phyloP scores from a whole-genome alignment of 1,140 invertebrate species.

The Caenorhabditis remanei region DNA sequence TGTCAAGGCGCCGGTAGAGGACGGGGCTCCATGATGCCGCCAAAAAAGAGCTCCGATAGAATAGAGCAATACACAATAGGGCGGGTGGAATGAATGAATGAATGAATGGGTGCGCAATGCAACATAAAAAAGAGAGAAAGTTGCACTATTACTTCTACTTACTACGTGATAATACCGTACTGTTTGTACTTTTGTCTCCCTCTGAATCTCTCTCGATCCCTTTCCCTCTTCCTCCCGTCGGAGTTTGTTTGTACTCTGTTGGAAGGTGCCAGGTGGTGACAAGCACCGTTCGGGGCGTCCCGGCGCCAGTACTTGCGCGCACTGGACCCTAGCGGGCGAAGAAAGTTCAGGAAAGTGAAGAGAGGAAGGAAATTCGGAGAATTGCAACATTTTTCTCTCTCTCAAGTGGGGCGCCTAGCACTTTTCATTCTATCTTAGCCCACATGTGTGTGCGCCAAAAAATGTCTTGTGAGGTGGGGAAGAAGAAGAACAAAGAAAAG shows the following conservation, averaged over 20 bases:
- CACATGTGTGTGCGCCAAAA: neutral
- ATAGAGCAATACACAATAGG: slow-evolving; percentile 27
- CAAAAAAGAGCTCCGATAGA: neutral
- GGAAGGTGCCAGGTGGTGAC: slow-evolving; percentile 51
- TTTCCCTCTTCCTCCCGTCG: too few species aligned
- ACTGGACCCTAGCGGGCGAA: slow-evolving; percentile 27
- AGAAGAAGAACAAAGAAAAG: neutral
- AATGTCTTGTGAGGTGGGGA: neutral
- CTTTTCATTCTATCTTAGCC: neutral
- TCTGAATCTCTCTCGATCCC: slow-evolving; percentile 20
- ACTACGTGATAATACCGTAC: slow-evolving; percentile 33
- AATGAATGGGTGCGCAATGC: neutral
- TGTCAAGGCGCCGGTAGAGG: neutral
- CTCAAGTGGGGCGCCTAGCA: slow-evolving; percentile 34
- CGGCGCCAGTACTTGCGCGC: slow-evolving; percentile 39
- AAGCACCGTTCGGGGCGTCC: slow-evolving; percentile 42
- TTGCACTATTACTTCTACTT: slow-evolving; percentile 43
- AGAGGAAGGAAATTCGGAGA: slow-evolving; percentile 43
- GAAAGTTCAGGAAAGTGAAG: slow-evolving; percentile 49
- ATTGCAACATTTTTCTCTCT: slow-evolving; percentile 23
- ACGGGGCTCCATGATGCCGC: neutral
- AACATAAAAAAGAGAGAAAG: slow-evolving; percentile 6
- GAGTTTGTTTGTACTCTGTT: slow-evolving; percentile 52
- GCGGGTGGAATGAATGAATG: neutral
- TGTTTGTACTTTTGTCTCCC: slow-evolving; percentile 40